A percentile compares a stretch with the other conserved stretches of the same genome.
Evolutionary conservation across 92 coral and sea anemone genomes (phyloP).

Genomic region (Meandrina meandrites): DNA sequence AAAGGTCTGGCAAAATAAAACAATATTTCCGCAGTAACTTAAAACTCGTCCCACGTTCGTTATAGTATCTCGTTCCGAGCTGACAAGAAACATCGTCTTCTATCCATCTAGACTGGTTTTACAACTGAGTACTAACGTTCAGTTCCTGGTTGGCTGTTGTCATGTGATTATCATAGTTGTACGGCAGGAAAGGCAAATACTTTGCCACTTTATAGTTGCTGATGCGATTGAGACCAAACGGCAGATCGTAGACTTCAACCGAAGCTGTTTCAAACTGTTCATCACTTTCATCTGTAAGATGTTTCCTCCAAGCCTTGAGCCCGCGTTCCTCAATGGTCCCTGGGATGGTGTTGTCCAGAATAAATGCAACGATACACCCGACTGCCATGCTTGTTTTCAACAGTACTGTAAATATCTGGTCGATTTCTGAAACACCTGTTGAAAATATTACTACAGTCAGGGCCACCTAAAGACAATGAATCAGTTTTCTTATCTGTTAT

Average conservation of each 20-base stretch:
- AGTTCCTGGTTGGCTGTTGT: not conserved
- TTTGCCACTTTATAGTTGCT: slow-evolving; percentile 61
- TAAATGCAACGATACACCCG: slow-evolving; percentile 79
- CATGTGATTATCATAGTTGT: slow-evolving; percentile 6
- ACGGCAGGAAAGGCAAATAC: slow-evolving; percentile 75
- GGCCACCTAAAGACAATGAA: not conserved
- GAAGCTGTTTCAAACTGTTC: slow-evolving; percentile 53
- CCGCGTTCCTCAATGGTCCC: slow-evolving; percentile 89
- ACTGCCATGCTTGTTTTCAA: slow-evolving; percentile 85
- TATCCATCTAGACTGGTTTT: too few species aligned
- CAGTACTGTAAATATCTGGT: slow-evolving; percentile 80
- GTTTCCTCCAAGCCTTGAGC: slow-evolving; percentile 74
- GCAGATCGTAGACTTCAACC: slow-evolving; percentile 65
- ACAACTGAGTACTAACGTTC: not conserved
- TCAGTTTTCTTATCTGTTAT: too few species aligned
- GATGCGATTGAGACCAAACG: slow-evolving; percentile 73
- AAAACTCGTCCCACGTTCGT: too few species aligned
- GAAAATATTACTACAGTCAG: slow-evolving; percentile 41
- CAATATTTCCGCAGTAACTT: not conserved
- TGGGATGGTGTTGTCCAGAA: slow-evolving; percentile 90
- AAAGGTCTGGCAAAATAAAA: too few species aligned
- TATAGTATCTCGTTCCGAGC: too few species aligned
- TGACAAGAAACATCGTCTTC: too few species aligned
- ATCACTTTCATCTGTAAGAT: slow-evolving; percentile 25
- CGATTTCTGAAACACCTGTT: slow-evolving; percentile 63